Evolutionary conservation across 2,888 invertebrate species (phyloP), one percentile per base, ranked within the genome.

Genomic region (Thereva unica): DNA sequence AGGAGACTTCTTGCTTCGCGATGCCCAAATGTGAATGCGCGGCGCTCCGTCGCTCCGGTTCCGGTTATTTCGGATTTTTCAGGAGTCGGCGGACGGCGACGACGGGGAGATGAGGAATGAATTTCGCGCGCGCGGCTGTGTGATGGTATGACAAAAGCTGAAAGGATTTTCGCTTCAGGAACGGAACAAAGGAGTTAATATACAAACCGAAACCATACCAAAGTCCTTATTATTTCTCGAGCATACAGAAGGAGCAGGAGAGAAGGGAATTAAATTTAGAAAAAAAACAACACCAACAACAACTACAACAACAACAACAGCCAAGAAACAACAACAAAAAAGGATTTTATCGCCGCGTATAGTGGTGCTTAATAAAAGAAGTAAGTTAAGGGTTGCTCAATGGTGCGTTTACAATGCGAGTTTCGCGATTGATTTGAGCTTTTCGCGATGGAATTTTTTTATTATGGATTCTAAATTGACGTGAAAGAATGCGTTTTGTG

Each of bases 101-200:
- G n/a, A n/a, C n/a, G n/a, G n/a, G 6, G 50, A 41, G 38, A n/a
- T 12, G 61, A 8, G 49, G 61, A 50, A 50, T 61, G 61, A 50
- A 50, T 61, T 49, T 50, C 50, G 40, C 38, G 47, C 34, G 40
- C 37, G 61, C 23, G 49, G 49, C 61, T 50, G 50, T 61, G 61
- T 61, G 41, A 38, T 49, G 61, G 61, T 61, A 41, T 23, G 37
- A 35, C 41, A 61, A 49, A 61, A 61, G 61, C 23, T 61, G 50
- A 61, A 61, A 61, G 50, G 61, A 61, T 50, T 23, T 23, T 61
- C 61, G 61, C 61, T 50, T 59, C 61, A 50, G 50, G 61, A 61
- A 61, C 50, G 34, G 61, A 61, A 61, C 61, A 61, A 61, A 61
- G 41, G 61, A 50, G 49, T 41, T 50, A 61, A 50, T 50, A 61